A percentile compares a stretch with the other conserved stretches of the same genome.
Evolutionary conservation across 2,797 vertebrate species (phyloP).

Genomic region (Syndactyla subalaris): DNA sequence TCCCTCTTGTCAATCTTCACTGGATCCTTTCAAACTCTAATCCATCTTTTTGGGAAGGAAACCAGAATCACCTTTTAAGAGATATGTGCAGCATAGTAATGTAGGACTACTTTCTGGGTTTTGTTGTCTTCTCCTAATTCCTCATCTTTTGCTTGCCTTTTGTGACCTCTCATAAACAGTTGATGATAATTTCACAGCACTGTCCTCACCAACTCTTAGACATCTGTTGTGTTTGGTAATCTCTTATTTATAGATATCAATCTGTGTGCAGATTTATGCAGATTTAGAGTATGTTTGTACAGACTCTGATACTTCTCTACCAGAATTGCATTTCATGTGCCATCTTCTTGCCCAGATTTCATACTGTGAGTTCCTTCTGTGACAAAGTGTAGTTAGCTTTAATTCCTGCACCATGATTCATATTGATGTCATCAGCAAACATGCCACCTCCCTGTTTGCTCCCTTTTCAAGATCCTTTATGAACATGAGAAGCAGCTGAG

Average conservation of each 20-base stretch:
- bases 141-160: neutral
- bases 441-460: neutral
- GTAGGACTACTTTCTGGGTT: neutral
- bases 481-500: neutral
- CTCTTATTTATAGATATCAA: neutral
- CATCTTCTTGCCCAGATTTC: neutral
- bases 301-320: neutral
- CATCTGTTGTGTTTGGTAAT: neutral
- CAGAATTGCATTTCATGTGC: neutral
- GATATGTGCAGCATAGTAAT: neutral
- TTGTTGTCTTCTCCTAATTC: neutral
- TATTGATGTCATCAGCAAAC: neutral
- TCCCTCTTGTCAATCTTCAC: neutral
- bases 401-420: neutral
- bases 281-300: neutral
- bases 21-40: neutral
- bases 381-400: neutral
- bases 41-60: neutral
- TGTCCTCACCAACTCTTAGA: neutral
- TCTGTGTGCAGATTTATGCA: neutral
- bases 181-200: neutral
- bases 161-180: neutral
- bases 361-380: neutral
- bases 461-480: neutral
- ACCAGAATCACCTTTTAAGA: neutral